Conservation (phyloP, 2,888 invertebrate species). For the Mantis religiosa region DNA sequence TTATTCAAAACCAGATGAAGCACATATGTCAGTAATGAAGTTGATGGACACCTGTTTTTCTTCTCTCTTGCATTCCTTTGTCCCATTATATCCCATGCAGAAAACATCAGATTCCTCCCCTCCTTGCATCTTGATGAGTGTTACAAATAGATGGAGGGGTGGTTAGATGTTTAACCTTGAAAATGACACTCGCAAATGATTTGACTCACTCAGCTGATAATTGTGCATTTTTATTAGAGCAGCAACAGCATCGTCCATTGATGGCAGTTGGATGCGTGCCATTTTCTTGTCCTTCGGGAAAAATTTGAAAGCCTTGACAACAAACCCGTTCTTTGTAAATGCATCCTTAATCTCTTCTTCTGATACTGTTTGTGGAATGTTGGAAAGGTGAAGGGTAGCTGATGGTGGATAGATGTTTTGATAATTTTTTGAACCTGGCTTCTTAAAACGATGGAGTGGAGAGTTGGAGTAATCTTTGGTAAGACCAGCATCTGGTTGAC, state of each 20-base stretch:
- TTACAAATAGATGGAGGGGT: not conserved
- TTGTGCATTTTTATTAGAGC: conserved; percentile 99
- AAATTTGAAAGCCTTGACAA: conserved; percentile 92
- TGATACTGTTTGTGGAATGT: conserved; percentile 85
- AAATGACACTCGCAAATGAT: conserved; percentile 98
- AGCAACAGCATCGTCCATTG: conserved; percentile 92
- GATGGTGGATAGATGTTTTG: conserved; percentile 99
- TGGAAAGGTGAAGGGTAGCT: conserved; percentile 96
- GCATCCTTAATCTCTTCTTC: conserved; percentile 92
- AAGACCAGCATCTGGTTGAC: conserved; percentile 95
- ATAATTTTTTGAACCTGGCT: conserved; percentile 99
- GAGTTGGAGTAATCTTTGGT: conserved; percentile 98
- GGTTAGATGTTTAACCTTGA: conserved; percentile 94
- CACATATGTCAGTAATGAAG: not conserved
- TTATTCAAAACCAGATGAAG: conserved; percentile 15
- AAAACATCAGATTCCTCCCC: not conserved
- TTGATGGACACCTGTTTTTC: not conserved
- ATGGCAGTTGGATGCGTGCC: conserved; percentile 94
- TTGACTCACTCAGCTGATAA: conserved; percentile 95
- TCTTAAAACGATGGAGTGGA: conserved; percentile 97
- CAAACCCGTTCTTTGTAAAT: conserved; percentile 81
- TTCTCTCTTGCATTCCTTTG: not conserved
- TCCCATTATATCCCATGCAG: not conserved
- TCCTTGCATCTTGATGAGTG: not conserved
- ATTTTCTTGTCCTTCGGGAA: conserved; percentile 99